These are phyloP conservation scores for Phalera bucephala DNA, from an alignment of 2,888 invertebrate genomes.

Conservation along the genomic window DNA sequence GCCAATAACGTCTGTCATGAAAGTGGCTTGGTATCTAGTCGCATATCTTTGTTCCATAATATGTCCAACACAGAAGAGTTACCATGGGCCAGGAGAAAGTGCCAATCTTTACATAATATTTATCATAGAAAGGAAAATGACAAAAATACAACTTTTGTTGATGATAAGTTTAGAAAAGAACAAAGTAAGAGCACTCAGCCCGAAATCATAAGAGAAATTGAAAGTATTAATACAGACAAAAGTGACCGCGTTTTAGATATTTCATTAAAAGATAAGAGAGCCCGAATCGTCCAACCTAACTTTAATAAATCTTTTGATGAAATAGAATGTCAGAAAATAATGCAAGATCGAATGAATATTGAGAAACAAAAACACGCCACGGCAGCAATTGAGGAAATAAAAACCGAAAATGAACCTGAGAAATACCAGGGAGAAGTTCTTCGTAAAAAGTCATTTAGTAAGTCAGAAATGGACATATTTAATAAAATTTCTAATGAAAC, in stretches of 20 bases:
- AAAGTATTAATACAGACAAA: conserved; percentile 7
- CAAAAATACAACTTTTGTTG: conserved; percentile 18
- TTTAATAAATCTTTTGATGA: conserved; percentile 50
- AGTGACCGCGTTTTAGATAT: conserved; percentile 3
- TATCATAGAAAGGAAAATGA: conserved; percentile 42
- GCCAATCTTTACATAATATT: conserved; percentile 61
- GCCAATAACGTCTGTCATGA: conserved; percentile 51
- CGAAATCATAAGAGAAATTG: conserved; percentile 5
- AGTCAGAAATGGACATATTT: conserved; percentile 78
- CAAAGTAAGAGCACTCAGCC: conserved; percentile 7
- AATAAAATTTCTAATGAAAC: conserved; percentile 51
- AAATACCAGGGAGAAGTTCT: conserved; percentile 25
- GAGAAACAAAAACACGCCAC: conserved; percentile 26
- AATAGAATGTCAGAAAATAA: conserved; percentile 22
- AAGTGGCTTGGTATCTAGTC: conserved; percentile 74
- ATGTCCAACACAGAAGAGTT: conserved; percentile 65
- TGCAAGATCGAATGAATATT: conserved; percentile 7
- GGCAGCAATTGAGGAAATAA: conserved; percentile 32
- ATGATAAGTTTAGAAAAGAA: conserved; percentile 13
- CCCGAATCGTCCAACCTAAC: conserved; percentile 38
- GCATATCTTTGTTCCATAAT: conserved; percentile 71
- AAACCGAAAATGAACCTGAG: conserved; percentile 24
- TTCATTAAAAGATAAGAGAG: conserved; percentile 49
- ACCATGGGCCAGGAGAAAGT: conserved; percentile 50
- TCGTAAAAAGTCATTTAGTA: conserved; percentile 66